A percentile compares a stretch with the other conserved stretches of the same genome.
Conservation (phyloP, 1,140 invertebrate genomes). For the Atopsyche davidsoni region DNA sequence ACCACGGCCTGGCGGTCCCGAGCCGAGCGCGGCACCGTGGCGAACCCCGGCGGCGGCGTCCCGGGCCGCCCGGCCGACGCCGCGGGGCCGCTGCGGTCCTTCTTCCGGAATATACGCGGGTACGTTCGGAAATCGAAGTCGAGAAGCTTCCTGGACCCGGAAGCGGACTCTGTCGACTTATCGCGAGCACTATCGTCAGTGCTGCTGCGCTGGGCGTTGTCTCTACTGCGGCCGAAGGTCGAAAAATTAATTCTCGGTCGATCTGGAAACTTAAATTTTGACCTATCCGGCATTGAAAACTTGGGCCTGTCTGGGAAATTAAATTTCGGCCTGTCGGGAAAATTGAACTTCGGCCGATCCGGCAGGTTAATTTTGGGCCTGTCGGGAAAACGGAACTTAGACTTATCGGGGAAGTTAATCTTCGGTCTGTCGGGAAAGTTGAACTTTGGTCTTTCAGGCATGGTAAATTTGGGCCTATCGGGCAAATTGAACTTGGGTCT, state of each 20-base stretch:
- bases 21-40: conserved; percentile 33
- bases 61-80: conserved; percentile 46
- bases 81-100: conserved; percentile 38
- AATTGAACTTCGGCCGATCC: conserved; percentile 38
- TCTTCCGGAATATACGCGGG: conserved; percentile 65
- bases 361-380: conserved; percentile 44
- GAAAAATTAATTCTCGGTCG: conserved; percentile 51
- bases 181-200: conserved; percentile 12
- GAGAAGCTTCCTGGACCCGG: conserved; percentile 36
- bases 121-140: conserved; percentile 70
- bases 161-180: conserved; percentile 34
- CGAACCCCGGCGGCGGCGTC: conserved; percentile 45
- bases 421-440: conserved; percentile 54
- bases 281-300: conserved; percentile 50
- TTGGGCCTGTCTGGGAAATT: conserved; percentile 51
- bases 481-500: conserved; percentile 48
- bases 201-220: conserved; percentile 23
- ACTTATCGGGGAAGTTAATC: conserved; percentile 48
- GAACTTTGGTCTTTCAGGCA: conserved; percentile 49
- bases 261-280: conserved; percentile 57
- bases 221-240: conserved; percentile 37
- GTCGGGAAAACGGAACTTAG: conserved; percentile 56
- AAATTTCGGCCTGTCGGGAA: conserved; percentile 47
- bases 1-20: conserved; percentile 30
- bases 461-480: conserved; percentile 32